phyloP scores from a whole-genome alignment of 2,113 vertebrate genomes.

The Ceuthmochares aereus region DNA sequence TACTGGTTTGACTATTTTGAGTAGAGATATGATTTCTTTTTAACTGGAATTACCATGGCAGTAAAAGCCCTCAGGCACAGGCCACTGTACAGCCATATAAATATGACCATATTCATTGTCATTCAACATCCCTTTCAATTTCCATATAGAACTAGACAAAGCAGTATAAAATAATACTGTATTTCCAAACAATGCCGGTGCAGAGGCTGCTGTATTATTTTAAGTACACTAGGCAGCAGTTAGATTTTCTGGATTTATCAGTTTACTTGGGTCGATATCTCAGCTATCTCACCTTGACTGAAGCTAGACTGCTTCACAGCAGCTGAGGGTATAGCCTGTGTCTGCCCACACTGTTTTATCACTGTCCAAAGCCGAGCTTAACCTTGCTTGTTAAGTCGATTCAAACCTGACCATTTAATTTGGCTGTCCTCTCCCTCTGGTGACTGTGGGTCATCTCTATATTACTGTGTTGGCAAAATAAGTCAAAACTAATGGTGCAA shows the following conservation, averaged over 20 bases:
- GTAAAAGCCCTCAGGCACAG: neutral
- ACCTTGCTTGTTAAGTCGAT: neutral
- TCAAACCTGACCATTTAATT: neutral
- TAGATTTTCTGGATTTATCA: neutral
- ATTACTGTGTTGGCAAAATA: neutral
- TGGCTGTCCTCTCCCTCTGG: neutral
- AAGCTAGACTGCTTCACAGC: neutral
- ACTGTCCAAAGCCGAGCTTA: neutral
- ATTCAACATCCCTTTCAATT: neutral
- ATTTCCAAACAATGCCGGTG: neutral
- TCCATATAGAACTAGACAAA: neutral
- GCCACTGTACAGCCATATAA: neutral
- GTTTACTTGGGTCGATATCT: neutral
- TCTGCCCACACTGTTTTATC: neutral
- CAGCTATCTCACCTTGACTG: neutral
- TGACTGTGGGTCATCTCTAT: neutral
- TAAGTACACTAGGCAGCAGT: neutral
- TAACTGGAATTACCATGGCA: neutral
- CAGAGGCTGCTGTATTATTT: neutral
- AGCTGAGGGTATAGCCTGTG: neutral
- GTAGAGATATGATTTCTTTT: neutral
- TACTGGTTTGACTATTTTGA: neutral
- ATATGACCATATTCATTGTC: neutral
- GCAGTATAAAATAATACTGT: neutral
- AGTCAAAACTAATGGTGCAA: neutral